Base-by-base conservation (phyloP, 2,797 vertebrate genomes). In the Hypotaenidia okinawae region DNA sequence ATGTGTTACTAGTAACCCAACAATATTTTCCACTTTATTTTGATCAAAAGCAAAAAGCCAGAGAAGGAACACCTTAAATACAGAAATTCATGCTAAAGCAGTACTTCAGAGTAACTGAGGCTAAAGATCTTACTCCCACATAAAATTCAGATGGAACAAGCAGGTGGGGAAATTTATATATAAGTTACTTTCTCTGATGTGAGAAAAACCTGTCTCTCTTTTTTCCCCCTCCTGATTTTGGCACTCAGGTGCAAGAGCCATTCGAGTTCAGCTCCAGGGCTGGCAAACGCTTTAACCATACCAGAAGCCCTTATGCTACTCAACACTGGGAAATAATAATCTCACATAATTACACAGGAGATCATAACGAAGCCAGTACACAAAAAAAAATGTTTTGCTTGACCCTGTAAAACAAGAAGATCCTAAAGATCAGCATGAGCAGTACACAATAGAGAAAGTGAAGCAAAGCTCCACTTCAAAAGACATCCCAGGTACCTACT, bases 391-490 rank as follows among this genome's bases (percentile, higher is more conserved):
- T 4, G 39, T 73, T 74, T 79, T 9, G 43, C 28, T 19, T 83
- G 55, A 43, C 63, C 27, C 21, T 45, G n/a, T 23, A 67, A 17
- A 43, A 49, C 11, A 70, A 63, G 59, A 59, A 63, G 47, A 23
- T 43, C n/a, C 35, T 45, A 21, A 21, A 59, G 41, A 17, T 6
- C 49, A 82, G 33, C 24, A 52, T 21, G 43, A 66, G 23, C 2
- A 43, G 11, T 13, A 61, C 0, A 4, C 35, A 78, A 35, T 1
- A 69, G 4, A 32, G 54, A 78, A 75, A 0, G 23, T 15, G n/a
- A 79, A 67, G n/a, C 6, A 58, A 79, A 68, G 9, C 30, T 68
- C 39, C 72, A 17, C 5, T 47, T 5, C 4, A 39, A 47, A 66
- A 72, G 21, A 75, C 7, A 61, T 13, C 23, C 1, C 2, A 54